Evolutionary conservation across 2,888 invertebrate genomes (phyloP), one percentile per base, ranked within the genome.

Genomic region (Erebia palarica): DNA sequence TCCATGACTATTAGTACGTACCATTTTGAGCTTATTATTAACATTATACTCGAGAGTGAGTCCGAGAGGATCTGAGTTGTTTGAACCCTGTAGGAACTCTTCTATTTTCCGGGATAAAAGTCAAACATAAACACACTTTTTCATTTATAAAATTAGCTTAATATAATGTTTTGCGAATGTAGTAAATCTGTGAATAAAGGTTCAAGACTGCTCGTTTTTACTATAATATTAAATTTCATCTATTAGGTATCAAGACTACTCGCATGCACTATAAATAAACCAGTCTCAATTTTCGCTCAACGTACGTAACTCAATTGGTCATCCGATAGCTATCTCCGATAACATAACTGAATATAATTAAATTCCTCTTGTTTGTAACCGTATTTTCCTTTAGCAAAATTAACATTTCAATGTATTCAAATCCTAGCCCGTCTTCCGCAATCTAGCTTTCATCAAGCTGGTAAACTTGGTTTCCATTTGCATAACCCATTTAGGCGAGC

Each of bases 401-500:
- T 73, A 69, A 73, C 68, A 74, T 73, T 73, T 70, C 69, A 74
- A 74, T 71, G 74, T 74, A 73, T 70, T 70, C 70, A 67, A 69
- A 74, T 74, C 68, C 70, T 70, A 63, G 68, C 68, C 68, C 65
- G 70, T 74, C 68, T 70, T 66, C 60, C 73, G 71, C 75, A 75
- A 75, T 75, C 75, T 73, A 73, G 68, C 75, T 73, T 75, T 75
- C 75, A 75, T 73, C 75, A 72, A 77, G 78, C 77, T 78, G 72
- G 77, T 76, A 75, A 78, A 79, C 79, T 76, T 72, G 70, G 74
- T 69, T 70, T 72, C 69, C 78, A 84, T 88, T 88, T 85, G 80
- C 87, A 86, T 87, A 87, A 86, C 81, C 83, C 75, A 84, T 81
- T 86, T 82, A 81, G 79, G 75, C 75, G 72, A 73, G 75, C 65